Evolutionary conservation across 2,797 vertebrate species (phyloP), one percentile per base, ranked within the genome.

Genomic region (Discoglossus pictus): DNA sequence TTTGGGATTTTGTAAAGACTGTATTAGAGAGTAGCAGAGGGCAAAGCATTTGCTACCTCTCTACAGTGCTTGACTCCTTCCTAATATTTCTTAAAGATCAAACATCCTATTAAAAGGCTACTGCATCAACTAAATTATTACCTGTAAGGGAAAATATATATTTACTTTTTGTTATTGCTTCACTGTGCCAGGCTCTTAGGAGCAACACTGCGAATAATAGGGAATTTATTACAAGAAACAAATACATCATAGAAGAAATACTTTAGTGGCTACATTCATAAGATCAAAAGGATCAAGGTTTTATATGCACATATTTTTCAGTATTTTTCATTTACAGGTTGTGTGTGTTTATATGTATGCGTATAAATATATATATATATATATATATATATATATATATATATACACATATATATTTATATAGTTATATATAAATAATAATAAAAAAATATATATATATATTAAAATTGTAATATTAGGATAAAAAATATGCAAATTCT

Each of bases 21-120:
- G 78, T 78, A 81, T 82, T 81, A 78, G 77, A 83, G 79, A 83
- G 75, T 81, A 80, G 79, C 79, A 80, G 11, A 1, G 68, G 65
- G 73, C 78, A 83, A 67, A 69, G n/a, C 66, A 54, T 78, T 83
- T 75, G 65, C 75, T 83, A 56, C 76, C 64, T 78, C 75, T 74
- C 75, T 78, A 73, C 73, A 42, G 61, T 76, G 51, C 60, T 38
- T 63, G 60, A 50, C 60, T 63, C 44, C 60, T 71, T 71, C n/a
- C 52, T 64, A 71, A 71, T 64, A 71, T 71, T 47, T 64, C 46
- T 64, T 27, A 64, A 58, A 64, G 51, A 71, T 71, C 68, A 71
- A 71, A 70, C 60, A 64, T 51, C 42, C 60, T 31, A 42, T 63
- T 55, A 55, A 16, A 40, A 21, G 20, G 61, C 60, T 71, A 64